Evolutionary conservation across 2,113 vertebrate species (phyloP).

Genomic region (Alethe diademata): DNA sequence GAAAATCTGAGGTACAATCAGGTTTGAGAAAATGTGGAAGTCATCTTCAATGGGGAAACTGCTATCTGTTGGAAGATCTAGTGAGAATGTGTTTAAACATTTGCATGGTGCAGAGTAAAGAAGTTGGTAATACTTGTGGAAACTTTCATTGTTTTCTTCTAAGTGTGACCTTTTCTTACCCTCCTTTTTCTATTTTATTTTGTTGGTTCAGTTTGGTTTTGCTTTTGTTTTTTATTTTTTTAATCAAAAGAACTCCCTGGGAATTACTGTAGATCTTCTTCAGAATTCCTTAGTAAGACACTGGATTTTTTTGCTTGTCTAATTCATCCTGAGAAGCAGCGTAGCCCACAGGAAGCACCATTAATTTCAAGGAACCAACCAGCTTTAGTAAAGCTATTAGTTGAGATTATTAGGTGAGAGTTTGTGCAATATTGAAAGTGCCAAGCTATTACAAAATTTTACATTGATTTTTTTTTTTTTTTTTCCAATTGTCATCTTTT

Average conservation of each 20-base stretch:
- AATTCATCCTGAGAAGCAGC: neutral
- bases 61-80: neutral
- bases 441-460: neutral
- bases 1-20: neutral
- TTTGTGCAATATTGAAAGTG: neutral
- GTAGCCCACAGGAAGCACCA: neutral
- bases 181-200: neutral
- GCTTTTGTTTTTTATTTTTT: neutral
- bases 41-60: neutral
- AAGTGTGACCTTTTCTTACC: neutral
- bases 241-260: neutral
- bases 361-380: conserved; percentile 19
- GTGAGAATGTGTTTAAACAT: neutral
- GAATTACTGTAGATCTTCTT: neutral
- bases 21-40: neutral
- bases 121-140: neutral
- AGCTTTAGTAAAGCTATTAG: neutral
- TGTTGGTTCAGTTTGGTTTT: neutral
- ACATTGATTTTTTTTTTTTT: neutral
- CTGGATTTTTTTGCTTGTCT: neutral
- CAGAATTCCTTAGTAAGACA: neutral
- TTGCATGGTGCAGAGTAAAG: neutral
- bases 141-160: neutral
- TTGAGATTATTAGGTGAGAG: neutral
- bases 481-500: neutral